Base-by-base conservation (phyloP, 2,888 invertebrate genomes). In the Parthenolecanium corni region DNA sequence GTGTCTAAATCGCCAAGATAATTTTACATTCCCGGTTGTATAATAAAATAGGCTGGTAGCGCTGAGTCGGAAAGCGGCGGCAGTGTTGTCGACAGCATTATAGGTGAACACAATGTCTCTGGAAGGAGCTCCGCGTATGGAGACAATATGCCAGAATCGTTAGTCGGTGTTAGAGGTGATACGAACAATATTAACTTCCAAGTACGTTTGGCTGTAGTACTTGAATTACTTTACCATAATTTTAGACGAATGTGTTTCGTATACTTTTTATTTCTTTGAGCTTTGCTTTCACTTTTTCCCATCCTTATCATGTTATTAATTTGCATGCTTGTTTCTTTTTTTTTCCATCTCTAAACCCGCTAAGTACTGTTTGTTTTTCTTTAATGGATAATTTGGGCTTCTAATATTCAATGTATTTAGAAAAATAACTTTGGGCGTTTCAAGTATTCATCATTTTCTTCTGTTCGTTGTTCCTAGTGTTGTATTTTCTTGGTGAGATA, bases 71-170 rank as follows among this genome's bases (percentile, higher is more conserved):
- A 93, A 72, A 91, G 90, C 74, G 92, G 91, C 36, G 92, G 89
- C 64, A 91, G 91, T 71, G 91, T 87, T 25, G 89, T 89, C 24
- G 93, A 93, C 72, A 92, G 91, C 71, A 89, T 92, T 69, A 88
- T 88, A 21, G 90, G 92, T n/a, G 82, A 82, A 70, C 82, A 82
- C 68, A 82, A 81, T 70, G 90, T 88, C 11, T 92, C 92, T n/a
- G 93, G 92, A 5, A 80, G 92, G 44, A 93, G 92, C 76, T 92
- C 92, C 69, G 88, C 89, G 1, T 93, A 93, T 72, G 93, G 91
- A 69, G 87, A 87, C 71, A 79, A 78, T 68, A 76, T 78, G 36
- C 78, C 79, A 64, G 82, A 82, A 69, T 74, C 77, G 23, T 72
- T 73, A 40, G 73, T 70, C 64, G 76, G 79, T 64, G 78, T 78